Conservation (phyloP, 2,797 vertebrate genomes). For the Hybognathus amarus region DNA sequence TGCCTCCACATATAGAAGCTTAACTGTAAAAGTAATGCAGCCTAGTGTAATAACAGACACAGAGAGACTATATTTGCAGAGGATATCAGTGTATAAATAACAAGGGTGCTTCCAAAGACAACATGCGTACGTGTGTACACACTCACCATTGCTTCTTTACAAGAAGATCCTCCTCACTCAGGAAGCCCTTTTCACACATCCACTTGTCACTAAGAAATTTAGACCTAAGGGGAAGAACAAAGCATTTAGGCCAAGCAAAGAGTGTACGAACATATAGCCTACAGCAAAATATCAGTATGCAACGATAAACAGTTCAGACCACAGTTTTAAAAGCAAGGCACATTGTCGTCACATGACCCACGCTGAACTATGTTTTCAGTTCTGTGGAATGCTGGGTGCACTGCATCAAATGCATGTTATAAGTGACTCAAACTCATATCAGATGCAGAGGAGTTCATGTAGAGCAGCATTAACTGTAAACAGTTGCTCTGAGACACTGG, state of each 20-base stretch:
- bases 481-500: background rate
- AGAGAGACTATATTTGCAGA: background rate
- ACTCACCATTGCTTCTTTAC: constrained; percentile 88
- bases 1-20: background rate
- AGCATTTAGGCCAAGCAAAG: background rate
- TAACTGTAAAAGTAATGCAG: background rate
- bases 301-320: too few species aligned
- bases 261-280: too few species aligned
- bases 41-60: background rate
- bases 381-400: too few species aligned
- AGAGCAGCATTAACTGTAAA: background rate
- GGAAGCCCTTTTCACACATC: constrained; percentile 96
- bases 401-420: too few species aligned
- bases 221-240: constrained; percentile 78
- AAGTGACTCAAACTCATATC: background rate
- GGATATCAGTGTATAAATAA: background rate
- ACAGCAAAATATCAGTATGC: too few species aligned
- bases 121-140: background rate
- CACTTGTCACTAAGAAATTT: constrained; percentile 96
- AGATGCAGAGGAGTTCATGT: background rate
- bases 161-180: constrained; percentile 83
- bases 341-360: too few species aligned
- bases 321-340: too few species aligned
- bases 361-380: background rate
- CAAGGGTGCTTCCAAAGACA: background rate